These are phyloP conservation scores for Ophion slaviceki DNA, from an alignment of 2,888 invertebrate genomes.

Conservation along the genomic window DNA sequence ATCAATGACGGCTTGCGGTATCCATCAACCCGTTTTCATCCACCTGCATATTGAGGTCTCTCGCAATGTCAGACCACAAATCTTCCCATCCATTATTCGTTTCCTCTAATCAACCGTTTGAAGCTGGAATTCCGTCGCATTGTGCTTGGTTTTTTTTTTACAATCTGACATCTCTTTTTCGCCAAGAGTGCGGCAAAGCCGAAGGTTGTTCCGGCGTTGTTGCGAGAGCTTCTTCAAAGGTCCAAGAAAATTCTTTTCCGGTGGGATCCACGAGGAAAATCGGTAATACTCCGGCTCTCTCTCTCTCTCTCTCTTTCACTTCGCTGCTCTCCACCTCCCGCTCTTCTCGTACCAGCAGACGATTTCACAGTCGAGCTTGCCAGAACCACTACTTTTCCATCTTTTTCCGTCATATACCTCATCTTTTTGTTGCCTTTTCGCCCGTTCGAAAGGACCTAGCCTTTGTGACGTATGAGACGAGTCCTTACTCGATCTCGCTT, in stretches of 20 bases:
- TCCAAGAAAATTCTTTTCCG: constrained; percentile 72
- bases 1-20: no score
- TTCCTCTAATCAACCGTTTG: constrained; percentile 61
- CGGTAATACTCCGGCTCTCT: constrained; percentile 66
- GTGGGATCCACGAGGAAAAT: constrained; percentile 73
- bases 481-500: constrained; percentile 72
- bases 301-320: constrained; percentile 17
- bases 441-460: constrained; percentile 32
- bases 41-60: background rate
- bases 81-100: constrained; percentile 18
- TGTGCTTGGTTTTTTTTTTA: background rate
- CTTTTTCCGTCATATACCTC: constrained; percentile 27
- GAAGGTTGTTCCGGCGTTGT: constrained; percentile 35
- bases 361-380: constrained; percentile 53
- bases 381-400: constrained; percentile 56
- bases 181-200: constrained; percentile 1
- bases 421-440: constrained; percentile 32
- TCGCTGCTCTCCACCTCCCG: background rate
- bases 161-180: background rate
- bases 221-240: constrained; percentile 71
- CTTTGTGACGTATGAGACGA: constrained; percentile 72
- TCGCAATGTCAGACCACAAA: background rate
- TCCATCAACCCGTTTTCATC: background rate
- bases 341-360: constrained; percentile 21
- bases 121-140: constrained; percentile 28